Evolutionary conservation across 1,140 invertebrate genomes (phyloP).

Genomic region (Drosophila chauvacae): DNA sequence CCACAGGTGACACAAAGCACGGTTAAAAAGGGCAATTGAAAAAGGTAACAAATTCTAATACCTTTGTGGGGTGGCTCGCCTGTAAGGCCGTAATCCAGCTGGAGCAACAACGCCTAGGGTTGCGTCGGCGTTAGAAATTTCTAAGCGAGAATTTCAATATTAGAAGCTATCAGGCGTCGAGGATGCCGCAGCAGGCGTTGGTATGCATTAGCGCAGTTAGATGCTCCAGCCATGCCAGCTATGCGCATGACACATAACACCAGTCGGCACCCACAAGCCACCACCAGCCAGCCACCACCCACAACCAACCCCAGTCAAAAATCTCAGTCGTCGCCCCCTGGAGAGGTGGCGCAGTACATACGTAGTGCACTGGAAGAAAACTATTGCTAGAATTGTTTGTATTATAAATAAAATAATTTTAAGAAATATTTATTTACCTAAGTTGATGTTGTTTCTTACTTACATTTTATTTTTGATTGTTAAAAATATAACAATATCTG

Average conservation of each 20-base stretch:
- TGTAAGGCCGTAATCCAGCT: too few species aligned
- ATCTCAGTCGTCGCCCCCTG: background rate
- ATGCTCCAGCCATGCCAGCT: conserved; percentile 16
- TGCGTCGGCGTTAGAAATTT: conserved; percentile 76
- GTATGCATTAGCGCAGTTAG: conserved; percentile 74
- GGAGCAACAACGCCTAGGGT: conserved; percentile 27
- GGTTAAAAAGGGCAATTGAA: conserved; percentile 23
- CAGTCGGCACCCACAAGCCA: conserved; percentile 15
- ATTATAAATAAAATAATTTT: too few species aligned
- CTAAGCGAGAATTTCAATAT: conserved; percentile 84
- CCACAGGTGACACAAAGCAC: conserved; percentile 54
- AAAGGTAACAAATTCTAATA: conserved; percentile 68
- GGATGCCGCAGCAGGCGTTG: conserved; percentile 47
- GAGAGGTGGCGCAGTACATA: conserved; percentile 20
- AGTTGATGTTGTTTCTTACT: background rate
- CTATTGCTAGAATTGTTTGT: background rate
- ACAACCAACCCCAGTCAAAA: conserved; percentile 11
- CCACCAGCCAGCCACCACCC: conserved; percentile 12
- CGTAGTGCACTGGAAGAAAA: conserved; percentile 13
- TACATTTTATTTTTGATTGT: background rate
- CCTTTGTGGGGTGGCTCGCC: conserved; percentile 14
- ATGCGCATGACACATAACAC: conserved; percentile 66
- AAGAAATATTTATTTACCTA: background rate
- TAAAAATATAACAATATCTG: background rate
- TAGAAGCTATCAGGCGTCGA: conserved; percentile 78